Evolutionary conservation across 2,797 vertebrate species (phyloP), one percentile per base, ranked within the genome.

Genomic region (Melanotaenia nigrans): DNA sequence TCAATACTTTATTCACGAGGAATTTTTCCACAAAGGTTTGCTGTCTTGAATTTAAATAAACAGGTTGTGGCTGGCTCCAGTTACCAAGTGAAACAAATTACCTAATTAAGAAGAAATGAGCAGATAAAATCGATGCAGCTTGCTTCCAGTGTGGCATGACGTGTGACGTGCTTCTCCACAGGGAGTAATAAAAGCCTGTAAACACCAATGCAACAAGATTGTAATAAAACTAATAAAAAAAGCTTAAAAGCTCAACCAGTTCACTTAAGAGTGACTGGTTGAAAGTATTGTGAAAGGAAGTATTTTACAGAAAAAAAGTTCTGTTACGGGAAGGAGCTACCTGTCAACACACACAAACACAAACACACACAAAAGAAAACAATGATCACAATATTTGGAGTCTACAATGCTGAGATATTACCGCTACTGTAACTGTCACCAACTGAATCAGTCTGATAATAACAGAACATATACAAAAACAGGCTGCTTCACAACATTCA

Each of bases 61-160:
- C 87, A 83, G 78, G 84, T 82, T 90, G 86, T 45, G 81, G 83
- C 79, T 74, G 75, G 84, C 77, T 92, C 79, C 75, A 54, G 76
- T 93, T 93, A 89, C 92, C 78, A 82, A 87, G 82, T 90, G 85
- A 91, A 93, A 93, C 87, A 93, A 94, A 93, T 91, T 82, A 86
- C 81, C 82, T 90, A 89, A 93, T 94, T 93, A 92, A 91, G 92
- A 92, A 90, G 83, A 87, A 93, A 93, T 88, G 84, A 91, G 87
- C 77, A 74, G 88, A 93, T 89, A 83, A 66, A 91, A 92, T 94
- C 87, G 35, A 92, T 93, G 84, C 68, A 70, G 82, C 91, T 92
- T 83, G 64, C 86, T 92, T 88, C 83, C 90, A 86, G 69, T 82
- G 77, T 78, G 81, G 87, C 84, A 85, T 30, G 30, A 30, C 30